Evolutionary conservation across 2,113 vertebrate genomes (phyloP), one percentile per base, ranked within the genome.

Genomic region (Phalacrocorax brasilianus): DNA sequence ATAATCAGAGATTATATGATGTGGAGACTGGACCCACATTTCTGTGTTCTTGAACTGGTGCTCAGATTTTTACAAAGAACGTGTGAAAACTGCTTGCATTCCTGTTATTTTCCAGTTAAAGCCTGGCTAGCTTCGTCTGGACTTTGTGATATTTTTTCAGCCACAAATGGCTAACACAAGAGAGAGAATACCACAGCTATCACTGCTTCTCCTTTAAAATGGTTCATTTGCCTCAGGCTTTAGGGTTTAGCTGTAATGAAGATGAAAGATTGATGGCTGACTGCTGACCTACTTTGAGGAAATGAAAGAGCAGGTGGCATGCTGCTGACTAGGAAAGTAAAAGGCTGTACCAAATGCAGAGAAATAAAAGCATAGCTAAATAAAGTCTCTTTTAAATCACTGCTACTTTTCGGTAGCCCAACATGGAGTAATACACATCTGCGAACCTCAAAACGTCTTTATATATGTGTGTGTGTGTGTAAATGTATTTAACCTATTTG

Each of bases 251-350:
- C 95, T 93, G 89, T 97, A 97, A 97, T 96, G 97, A 97, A 97
- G 96, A 97, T 97, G 96, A 97, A 97, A 97, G 96, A 97, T 97
- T 97, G 97, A 97, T 97, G 96, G 80, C 95, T 97, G 96, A 93
- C 97, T 97, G 95, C 96, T 97, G 97, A 97, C 97, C 97, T 97
- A 97, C 95, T 97, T 97, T 97, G 93, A 96, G 85, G 91, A 95
- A 97, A 97, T 96, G 96, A 96, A 96, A 96, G 88, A 97, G 96
- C 97, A 97, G 97, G 97, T 97, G 96, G 97, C 94, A 95, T 75
- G 88, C 94, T 96, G 90, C 95, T 96, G 92, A 96, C 96, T 96
- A 78, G 91, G 88, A 92, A 96, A 96, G 89, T 76, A 91, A 94
- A 97, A 87, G 78, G 83, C 87, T 77, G 23, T 47, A 78, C 80